phyloP scores from a whole-genome alignment of 2,113 vertebrate genomes.

The Lepisosteus oculatus region DNA sequence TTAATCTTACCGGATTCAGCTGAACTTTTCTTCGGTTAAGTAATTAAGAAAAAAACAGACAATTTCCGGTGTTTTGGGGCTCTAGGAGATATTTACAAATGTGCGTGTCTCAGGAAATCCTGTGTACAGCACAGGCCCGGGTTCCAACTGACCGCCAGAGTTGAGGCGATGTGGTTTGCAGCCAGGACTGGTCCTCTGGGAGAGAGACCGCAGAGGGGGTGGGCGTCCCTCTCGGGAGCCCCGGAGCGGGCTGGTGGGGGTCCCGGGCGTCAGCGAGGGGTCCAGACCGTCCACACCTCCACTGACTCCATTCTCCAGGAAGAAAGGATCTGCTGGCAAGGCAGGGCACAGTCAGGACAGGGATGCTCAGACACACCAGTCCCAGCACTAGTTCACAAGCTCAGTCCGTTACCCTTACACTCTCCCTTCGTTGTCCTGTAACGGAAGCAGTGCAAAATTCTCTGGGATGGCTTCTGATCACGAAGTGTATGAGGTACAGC shows the following conservation, averaged over 20 bases:
- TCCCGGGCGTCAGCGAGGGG: conserved; percentile 74
- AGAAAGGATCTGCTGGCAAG: conserved; percentile 78
- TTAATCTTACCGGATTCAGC: neutral
- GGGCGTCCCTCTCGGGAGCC: conserved; percentile 62
- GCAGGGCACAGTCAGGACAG: conserved; percentile 29
- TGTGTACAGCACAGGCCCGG: no score
- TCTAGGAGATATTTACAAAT: neutral
- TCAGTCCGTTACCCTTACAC: no score
- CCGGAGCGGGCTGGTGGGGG: conserved; percentile 61
- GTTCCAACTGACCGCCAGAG: conserved; percentile 69
- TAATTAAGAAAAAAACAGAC: no score
- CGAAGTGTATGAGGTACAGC: no score
- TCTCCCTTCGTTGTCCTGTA: no score
- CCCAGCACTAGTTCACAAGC: no score
- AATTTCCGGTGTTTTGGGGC: neutral
- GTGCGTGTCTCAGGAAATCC: neutral
- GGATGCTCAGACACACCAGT: no score
- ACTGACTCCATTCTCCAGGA: conserved; percentile 66
- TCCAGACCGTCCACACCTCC: conserved; percentile 71
- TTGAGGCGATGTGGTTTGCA: conserved; percentile 69
- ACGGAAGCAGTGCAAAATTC: no score
- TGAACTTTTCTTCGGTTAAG: no score
- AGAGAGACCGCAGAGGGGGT: conserved; percentile 68
- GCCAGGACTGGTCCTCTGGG: conserved; percentile 63
- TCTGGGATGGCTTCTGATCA: no score